These are phyloP conservation scores for Tupaia tana DNA, from an alignment of 2,113 vertebrate genomes.

Conservation along the genomic window DNA sequence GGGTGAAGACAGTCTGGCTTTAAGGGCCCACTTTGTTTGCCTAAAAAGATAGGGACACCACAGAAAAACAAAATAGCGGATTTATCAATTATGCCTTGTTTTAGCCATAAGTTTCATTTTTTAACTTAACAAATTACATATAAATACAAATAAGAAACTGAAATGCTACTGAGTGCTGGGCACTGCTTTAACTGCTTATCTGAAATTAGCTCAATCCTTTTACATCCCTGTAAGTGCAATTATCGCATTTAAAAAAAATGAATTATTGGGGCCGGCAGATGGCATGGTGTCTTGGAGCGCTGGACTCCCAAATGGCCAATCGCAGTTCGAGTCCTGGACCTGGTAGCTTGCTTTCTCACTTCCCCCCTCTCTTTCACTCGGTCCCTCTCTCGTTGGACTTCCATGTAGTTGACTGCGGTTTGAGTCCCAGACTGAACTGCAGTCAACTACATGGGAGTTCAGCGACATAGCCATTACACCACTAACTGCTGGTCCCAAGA, in stretches of 20 bases:
- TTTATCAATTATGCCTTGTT: neutral
- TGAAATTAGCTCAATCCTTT: neutral
- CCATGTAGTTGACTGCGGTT: no score
- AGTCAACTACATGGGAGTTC: no score
- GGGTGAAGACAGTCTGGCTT: neutral
- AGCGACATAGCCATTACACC: no score
- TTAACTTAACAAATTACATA: slow-evolving; percentile 11
- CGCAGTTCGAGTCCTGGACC: no score
- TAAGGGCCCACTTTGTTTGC: neutral
- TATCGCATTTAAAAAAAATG: neutral
- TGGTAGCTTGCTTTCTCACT: no score
- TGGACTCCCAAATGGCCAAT: no score
- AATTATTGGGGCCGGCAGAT: no score
- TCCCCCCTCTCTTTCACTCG: no score
- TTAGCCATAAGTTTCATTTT: neutral
- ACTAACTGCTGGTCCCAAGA: neutral
- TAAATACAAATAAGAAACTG: neutral
- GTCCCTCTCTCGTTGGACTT: no score
- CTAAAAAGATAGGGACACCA: neutral
- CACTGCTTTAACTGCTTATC: slow-evolving; percentile 8
- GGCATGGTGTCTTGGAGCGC: no score
- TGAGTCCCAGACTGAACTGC: no score
- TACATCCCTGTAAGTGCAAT: neutral
- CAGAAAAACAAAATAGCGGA: neutral
- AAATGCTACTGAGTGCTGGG: neutral